phyloP scores from a whole-genome alignment of 2,797 vertebrate species.

The Anniella stebbinsi region DNA sequence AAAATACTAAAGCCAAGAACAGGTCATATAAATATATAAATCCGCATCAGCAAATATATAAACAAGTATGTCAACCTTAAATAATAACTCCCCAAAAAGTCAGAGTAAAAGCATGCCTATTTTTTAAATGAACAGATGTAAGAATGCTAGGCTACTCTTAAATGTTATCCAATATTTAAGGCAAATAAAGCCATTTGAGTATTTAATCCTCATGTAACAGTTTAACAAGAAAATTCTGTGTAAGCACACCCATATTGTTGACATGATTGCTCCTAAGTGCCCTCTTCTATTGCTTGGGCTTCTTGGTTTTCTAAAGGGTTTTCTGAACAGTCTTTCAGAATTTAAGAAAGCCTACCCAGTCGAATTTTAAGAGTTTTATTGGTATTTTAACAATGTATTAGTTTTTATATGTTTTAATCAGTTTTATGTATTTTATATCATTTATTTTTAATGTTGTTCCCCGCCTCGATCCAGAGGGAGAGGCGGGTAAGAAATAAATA shows the following conservation, averaged over 20 bases:
- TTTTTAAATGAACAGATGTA: background rate
- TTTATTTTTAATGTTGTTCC: too few species aligned
- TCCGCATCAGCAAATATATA: background rate
- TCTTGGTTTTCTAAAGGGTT: background rate
- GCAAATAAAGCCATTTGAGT: background rate
- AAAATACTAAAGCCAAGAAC: background rate
- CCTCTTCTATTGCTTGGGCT: background rate
- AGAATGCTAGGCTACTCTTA: background rate
- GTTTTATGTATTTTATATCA: too few species aligned
- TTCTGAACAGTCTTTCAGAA: too few species aligned
- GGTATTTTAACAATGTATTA: too few species aligned
- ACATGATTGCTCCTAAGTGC: background rate
- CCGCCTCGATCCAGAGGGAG: too few species aligned
- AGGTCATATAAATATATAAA: background rate
- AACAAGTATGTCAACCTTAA: background rate
- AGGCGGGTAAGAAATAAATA: too few species aligned
- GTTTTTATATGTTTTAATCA: too few species aligned
- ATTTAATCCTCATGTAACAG: background rate
- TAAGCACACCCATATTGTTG: background rate
- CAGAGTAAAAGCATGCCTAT: background rate
- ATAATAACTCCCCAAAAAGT: background rate
- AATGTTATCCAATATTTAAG: background rate
- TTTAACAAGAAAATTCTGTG: background rate
- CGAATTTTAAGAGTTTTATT: too few species aligned
- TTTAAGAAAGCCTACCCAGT: too few species aligned